Evolutionary conservation across 2,113 vertebrate genomes (phyloP).

Genomic region (Orthonyx spaldingii): DNA sequence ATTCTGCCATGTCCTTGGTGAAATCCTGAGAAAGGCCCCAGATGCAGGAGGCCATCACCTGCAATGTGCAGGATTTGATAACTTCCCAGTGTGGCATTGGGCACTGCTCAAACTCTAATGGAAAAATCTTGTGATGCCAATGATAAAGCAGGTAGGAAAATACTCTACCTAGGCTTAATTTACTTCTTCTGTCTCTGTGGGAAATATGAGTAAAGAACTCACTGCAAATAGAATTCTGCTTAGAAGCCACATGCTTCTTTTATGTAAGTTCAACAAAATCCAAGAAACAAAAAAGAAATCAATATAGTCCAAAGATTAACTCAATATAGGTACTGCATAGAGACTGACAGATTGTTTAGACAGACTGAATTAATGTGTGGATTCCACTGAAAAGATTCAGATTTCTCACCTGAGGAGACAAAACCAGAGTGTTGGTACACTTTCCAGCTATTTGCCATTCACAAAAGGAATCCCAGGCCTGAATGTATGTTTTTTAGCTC

Average conservation of each 20-base stretch:
- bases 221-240: not conserved
- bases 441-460: not conserved
- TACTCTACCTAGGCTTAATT: not conserved
- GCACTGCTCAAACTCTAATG: not conserved
- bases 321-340: not conserved
- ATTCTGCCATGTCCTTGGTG: not conserved
- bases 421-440: not conserved
- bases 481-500: not conserved
- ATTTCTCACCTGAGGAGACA: not conserved
- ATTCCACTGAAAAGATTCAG: not conserved
- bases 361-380: not conserved
- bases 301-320: not conserved
- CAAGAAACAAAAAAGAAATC: slow-evolving; percentile 6
- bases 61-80: not conserved
- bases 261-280: not conserved
- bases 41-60: not conserved
- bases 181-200: not conserved
- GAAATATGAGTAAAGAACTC: not conserved
- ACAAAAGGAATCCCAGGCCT: not conserved
- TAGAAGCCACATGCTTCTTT: not conserved
- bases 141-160: not conserved
- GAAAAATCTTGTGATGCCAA: not conserved
- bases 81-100: not conserved
- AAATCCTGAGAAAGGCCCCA: not conserved
- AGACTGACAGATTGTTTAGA: not conserved